A percentile compares a stretch with the other conserved stretches of the same genome.
phyloP scores from a whole-genome alignment of 2,797 vertebrate genomes.

The Anniella stebbinsi region DNA sequence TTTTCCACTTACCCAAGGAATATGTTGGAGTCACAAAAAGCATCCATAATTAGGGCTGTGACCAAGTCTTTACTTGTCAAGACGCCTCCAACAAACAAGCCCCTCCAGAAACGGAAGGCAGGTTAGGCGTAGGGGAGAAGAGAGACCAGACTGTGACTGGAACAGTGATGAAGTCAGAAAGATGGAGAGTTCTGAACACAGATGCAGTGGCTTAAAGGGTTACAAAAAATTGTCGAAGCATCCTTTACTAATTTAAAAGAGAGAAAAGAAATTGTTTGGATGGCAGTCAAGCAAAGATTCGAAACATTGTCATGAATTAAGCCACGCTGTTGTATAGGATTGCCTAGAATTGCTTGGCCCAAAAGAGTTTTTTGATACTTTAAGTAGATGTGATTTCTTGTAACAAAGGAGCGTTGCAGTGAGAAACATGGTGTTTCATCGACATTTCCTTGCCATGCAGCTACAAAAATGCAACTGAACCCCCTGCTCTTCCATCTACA shows the following conservation, averaged over 20 bases:
- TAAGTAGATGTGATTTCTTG: background rate
- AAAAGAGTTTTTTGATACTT: background rate
- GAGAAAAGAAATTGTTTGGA: background rate
- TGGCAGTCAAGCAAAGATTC: background rate
- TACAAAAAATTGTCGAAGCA: background rate
- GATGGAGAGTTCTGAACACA: conserved; percentile 26
- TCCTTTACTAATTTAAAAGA: background rate
- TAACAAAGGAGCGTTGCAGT: background rate
- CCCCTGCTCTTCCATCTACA: too few relatives aligned
- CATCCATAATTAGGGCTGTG: conserved; percentile 53
- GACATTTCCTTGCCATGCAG: too few relatives aligned
- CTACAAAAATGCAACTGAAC: too few relatives aligned
- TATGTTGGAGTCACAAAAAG: conserved; percentile 19
- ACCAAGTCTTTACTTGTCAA: conserved; percentile 52
- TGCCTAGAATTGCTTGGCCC: background rate
- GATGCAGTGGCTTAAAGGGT: background rate
- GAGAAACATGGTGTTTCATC: background rate
- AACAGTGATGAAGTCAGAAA: background rate
- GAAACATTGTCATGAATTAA: too few relatives aligned
- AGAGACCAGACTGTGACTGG: background rate
- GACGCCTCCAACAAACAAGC: background rate
- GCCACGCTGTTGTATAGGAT: too few relatives aligned
- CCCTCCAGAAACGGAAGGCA: conserved; percentile 28
- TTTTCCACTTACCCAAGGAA: conserved; percentile 49
- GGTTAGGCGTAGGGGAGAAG: background rate